These are phyloP conservation scores for Sternarchorhynchus goeldii DNA, from an alignment of 2,797 vertebrate species.

Conservation along the genomic window DNA sequence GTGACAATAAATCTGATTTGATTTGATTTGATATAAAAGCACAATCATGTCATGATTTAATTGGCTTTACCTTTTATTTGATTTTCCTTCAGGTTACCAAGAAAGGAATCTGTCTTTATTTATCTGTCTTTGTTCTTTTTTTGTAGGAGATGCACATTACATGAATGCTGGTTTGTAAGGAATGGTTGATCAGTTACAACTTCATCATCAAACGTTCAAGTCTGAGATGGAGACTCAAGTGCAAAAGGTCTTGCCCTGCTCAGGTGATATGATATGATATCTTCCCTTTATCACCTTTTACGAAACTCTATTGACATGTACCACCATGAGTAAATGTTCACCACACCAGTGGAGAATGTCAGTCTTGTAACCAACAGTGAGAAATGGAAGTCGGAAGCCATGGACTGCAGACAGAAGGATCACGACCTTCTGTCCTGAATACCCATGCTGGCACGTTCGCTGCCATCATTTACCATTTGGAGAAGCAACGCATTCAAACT, in stretches of 20 bases:
- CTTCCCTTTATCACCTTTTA: neutral
- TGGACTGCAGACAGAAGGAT: slow-evolving; percentile 1
- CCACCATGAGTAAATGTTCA: neutral
- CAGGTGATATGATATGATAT: neutral
- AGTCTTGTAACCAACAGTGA: neutral
- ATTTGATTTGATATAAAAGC: slow-evolving; percentile 17
- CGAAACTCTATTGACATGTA: slow-evolving; percentile 6
- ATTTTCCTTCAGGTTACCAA: slow-evolving; percentile 31
- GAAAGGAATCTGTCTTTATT: neutral
- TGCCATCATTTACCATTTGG: neutral
- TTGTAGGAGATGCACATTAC: neutral
- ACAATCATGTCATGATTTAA: slow-evolving; percentile 51
- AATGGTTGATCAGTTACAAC: neutral
- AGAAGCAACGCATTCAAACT: slow-evolving; percentile 11
- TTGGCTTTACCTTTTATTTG: slow-evolving; percentile 45
- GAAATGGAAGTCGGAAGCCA: slow-evolving; percentile 9
- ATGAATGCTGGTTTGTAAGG: neutral
- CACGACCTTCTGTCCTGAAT: slow-evolving; percentile 13
- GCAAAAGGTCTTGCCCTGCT: neutral
- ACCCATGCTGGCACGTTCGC: slow-evolving; percentile 7
- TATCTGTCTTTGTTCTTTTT: neutral
- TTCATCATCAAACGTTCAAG: neutral
- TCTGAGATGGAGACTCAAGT: neutral
- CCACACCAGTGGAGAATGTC: neutral
- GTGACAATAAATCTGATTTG: no score